Conservation (phyloP, 92 coral and sea anemone species). For the Diadumene lineata region DNA sequence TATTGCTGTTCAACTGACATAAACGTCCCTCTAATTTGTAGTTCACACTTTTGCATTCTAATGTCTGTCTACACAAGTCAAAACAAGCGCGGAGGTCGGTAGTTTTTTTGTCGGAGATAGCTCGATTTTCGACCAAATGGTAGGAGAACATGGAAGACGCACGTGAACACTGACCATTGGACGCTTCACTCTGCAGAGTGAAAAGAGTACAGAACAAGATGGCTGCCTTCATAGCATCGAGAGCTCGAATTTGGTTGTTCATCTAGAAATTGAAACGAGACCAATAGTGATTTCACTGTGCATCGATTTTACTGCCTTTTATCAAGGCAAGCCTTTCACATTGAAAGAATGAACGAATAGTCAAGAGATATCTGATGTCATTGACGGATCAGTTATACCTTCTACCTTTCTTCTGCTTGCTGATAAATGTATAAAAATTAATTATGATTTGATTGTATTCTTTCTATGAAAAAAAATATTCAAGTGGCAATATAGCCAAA, state of each 20-base stretch:
- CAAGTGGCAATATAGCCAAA: too few relatives aligned
- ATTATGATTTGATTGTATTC: too few relatives aligned
- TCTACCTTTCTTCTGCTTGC: too few relatives aligned
- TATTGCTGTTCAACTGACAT: conserved; percentile 18
- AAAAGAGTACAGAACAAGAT: not conserved
- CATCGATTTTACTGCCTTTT: too few relatives aligned
- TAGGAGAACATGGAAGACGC: not conserved
- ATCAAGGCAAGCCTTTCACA: too few relatives aligned
- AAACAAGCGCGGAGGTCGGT: conserved; percentile 10
- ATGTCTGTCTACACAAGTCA: conserved; percentile 7
- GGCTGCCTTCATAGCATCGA: not conserved
- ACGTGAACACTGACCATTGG: not conserved
- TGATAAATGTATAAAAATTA: too few relatives aligned
- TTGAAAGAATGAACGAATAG: too few relatives aligned
- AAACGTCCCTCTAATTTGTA: not conserved
- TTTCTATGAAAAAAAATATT: too few relatives aligned
- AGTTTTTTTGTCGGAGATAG: not conserved
- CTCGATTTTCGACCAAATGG: not conserved
- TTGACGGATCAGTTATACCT: too few relatives aligned
- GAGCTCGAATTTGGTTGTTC: not conserved
- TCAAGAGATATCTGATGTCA: too few relatives aligned
- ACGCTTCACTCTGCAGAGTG: not conserved
- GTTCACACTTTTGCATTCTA: conserved; percentile 14
- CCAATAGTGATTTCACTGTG: too few relatives aligned
- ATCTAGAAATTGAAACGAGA: not conserved